Base-by-base conservation (phyloP, 2,113 vertebrate species). In the Plestiodon gilberti region DNA sequence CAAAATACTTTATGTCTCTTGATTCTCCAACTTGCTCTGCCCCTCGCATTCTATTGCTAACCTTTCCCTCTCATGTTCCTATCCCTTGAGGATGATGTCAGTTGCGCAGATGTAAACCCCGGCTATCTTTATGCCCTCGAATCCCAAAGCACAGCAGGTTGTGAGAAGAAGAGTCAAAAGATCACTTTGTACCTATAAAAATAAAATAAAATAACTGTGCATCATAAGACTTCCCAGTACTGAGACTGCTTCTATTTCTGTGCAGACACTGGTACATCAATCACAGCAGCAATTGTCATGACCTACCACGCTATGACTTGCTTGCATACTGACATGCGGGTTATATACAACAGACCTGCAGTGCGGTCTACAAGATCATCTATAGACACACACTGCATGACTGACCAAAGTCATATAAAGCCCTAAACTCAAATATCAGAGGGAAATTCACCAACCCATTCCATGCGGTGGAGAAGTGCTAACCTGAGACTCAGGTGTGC, bases 1-100 rank as follows among this genome's bases (percentile, higher is more conserved):
- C 88, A 86, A 83, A 88, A 89, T 90, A 84, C 91, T 14, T 35
- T 17, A 87, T 82, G 82, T 88, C n/a, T 35, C 10, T 67, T 30
- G 13, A 28, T 87, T 75, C 86, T 64, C 79, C n/a, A 76, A 23
- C 57, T 59, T 30, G 10, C 4, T 22, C 55, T 55, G 30, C 14
- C 64, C 33, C 40, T 70, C 69, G n/a, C 13, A 52, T n/a, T 15
- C 59, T 18, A 35, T 82, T 33, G 6, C 35, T 75, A 59, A n/a
- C 11, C 20, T 17, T 30, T 25, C 5, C 28, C 78, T 91, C 87
- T 20, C 86, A 81, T 90, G 86, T 79, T 65, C 78, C 81, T 90
- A 78, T 86, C 81, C 83, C n/a, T 62, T 85, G 90, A 30, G 64
- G 78, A 88, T 77, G 48, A 22, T 85, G 11, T 82, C 77, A 87